A percentile compares a stretch with the other conserved stretches of the same genome.
phyloP scores from a whole-genome alignment of 2,888 invertebrate species.

The Lordiphosa andalusiaca region DNA sequence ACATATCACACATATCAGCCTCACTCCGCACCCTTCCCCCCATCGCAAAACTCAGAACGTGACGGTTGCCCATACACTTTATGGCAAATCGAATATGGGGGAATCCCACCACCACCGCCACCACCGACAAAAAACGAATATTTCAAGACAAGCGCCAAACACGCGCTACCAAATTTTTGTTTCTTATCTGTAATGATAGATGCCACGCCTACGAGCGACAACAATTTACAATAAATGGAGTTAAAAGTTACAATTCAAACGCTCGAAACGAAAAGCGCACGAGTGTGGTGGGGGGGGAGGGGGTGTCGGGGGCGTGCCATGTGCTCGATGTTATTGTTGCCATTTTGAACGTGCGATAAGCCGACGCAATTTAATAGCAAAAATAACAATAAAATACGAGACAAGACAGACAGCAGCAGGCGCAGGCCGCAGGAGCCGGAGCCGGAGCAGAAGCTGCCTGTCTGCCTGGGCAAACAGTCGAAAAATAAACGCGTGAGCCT shows the following conservation, averaged over 20 bases:
- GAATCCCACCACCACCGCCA: not conserved
- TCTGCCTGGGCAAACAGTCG: constrained; percentile 53
- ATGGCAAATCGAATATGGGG: constrained; percentile 19
- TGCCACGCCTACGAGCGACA: constrained; percentile 66
- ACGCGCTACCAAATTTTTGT: constrained; percentile 43
- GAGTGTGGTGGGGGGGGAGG: too few species aligned
- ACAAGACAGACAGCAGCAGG: constrained; percentile 42
- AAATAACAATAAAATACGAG: constrained; percentile 73
- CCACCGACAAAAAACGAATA: not conserved
- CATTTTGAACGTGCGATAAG: constrained; percentile 74
- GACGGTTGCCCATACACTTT: constrained; percentile 9
- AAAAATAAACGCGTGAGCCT: constrained; percentile 60
- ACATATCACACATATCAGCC: too few species aligned
- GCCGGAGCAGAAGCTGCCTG: constrained; percentile 7
- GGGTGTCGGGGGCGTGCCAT: constrained; percentile 19
- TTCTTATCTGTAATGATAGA: constrained; percentile 72
- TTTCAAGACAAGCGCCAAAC: constrained; percentile 30
- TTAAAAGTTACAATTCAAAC: constrained; percentile 75
- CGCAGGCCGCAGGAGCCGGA: not conserved
- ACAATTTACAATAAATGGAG: constrained; percentile 75
- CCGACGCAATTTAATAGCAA: constrained; percentile 75
- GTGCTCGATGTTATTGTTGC: constrained; percentile 48
- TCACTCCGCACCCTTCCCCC: too few species aligned
- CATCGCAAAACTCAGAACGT: constrained; percentile 4
- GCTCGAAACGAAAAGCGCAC: too few species aligned